Evolutionary conservation across 1,140 invertebrate genomes (phyloP).

Genomic region (Panulirus ornatus): DNA sequence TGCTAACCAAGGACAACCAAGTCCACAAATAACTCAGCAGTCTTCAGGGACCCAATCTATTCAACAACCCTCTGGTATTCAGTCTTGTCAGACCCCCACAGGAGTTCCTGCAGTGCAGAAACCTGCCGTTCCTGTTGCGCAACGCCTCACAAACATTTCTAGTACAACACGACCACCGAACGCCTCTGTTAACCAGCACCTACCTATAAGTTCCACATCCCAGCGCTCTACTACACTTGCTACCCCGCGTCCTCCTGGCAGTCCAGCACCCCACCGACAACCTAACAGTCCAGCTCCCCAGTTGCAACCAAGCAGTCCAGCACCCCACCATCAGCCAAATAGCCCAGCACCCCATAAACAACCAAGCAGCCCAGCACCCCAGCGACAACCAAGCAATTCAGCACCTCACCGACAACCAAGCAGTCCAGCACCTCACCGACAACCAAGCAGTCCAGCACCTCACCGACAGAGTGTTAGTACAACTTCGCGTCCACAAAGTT

Average conservation of each 20-base stretch:
- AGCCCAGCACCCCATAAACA: conserved; percentile 41
- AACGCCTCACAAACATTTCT: background rate
- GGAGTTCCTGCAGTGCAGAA: background rate
- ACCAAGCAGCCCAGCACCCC: conserved; percentile 34
- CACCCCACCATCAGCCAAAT: conserved; percentile 16
- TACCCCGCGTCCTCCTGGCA: conserved; percentile 9
- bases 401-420: conserved; percentile 8
- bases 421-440: conserved; percentile 43
- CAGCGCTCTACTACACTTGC: background rate
- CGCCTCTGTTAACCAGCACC: background rate
- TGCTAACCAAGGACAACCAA: background rate
- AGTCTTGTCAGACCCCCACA: background rate
- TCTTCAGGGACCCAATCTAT: background rate
- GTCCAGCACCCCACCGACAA: conserved; percentile 23
- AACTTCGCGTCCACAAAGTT: conserved; percentile 23
- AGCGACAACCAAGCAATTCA: conserved; percentile 22
- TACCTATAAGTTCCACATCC: background rate
- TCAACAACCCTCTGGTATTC: background rate
- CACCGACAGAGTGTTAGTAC: conserved; percentile 20
- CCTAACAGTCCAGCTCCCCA: conserved; percentile 24
- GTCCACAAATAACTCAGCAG: conserved; percentile 16
- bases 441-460: conserved; percentile 34
- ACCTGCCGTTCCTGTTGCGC: background rate
- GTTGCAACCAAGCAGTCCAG: conserved; percentile 8
- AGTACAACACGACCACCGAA: background rate